Conservation (phyloP, 35 echinoderm and acorn worm genomes). For the Apostichopus parvimensis region DNA sequence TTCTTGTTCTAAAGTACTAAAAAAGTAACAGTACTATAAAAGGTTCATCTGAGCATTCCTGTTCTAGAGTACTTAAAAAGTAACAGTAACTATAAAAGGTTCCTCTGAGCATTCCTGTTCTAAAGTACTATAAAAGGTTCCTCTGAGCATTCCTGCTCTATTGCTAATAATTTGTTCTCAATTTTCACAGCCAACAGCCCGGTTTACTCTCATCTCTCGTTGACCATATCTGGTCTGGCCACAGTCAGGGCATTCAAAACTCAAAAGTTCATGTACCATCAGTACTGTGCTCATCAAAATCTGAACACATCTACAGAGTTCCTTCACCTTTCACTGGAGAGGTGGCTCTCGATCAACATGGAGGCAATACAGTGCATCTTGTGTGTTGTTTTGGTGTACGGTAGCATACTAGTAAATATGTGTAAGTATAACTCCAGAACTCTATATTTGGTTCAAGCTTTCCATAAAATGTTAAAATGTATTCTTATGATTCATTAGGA, state of each 20-base stretch:
- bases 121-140: too few relatives aligned
- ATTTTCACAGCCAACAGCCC: slow-evolving; percentile 44
- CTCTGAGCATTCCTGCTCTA: neutral
- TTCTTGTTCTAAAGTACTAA: neutral
- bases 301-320: slow-evolving; percentile 37
- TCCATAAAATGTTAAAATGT: too few relatives aligned
- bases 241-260: slow-evolving; percentile 39
- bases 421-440: neutral
- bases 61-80: too few relatives aligned
- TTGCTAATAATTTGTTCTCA: neutral
- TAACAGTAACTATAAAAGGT: too few relatives aligned
- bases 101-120: neutral
- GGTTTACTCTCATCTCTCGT: slow-evolving; percentile 51
- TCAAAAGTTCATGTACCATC: slow-evolving; percentile 19
- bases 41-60: neutral
- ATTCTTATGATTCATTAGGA: too few relatives aligned
- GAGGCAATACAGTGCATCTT: neutral
- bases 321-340: slow-evolving; percentile 12
- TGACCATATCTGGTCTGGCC: slow-evolving; percentile 8
- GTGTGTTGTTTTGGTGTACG: neutral
- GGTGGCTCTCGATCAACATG: slow-evolving; percentile 47
- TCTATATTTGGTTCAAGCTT: too few relatives aligned
- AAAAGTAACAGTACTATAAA: neutral
- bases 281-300: slow-evolving; percentile 14
- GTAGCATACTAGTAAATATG: neutral